A percentile compares a stretch with the other conserved stretches of the same genome.
Evolutionary conservation across 2,888 invertebrate genomes (phyloP).

Genomic region (Aelia acuminata): DNA sequence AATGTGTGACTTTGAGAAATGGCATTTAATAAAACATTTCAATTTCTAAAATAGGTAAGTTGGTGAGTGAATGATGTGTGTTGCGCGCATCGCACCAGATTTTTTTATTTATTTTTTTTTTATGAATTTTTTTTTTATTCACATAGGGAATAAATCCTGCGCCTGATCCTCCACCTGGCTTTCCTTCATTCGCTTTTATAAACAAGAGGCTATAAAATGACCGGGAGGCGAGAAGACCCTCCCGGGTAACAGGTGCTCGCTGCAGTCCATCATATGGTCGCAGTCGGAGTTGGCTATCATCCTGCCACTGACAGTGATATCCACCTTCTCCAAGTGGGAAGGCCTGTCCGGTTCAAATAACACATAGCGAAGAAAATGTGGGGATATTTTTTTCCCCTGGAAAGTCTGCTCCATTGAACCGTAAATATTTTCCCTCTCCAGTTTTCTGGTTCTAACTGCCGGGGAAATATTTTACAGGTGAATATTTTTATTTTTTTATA

Average conservation of each 20-base stretch:
- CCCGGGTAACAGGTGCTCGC: neutral
- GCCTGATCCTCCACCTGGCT: too few relatives aligned
- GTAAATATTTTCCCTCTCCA: neutral
- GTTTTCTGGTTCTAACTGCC: neutral
- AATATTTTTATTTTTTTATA: neutral
- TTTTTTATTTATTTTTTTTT: too few relatives aligned
- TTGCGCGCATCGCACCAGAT: too few relatives aligned
- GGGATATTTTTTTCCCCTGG: neutral
- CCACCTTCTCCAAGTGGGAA: neutral
- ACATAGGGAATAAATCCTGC: too few relatives aligned
- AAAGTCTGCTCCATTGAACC: neutral
- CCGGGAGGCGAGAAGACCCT: neutral
- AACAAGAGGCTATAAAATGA: neutral
- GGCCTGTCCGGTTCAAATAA: neutral
- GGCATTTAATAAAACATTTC: too few relatives aligned
- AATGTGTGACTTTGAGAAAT: too few relatives aligned
- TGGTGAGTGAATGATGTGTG: too few relatives aligned
- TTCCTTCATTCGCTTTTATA: neutral
- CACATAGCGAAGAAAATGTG: neutral
- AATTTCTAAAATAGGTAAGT: too few relatives aligned
- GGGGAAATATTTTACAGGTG: neutral
- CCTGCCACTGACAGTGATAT: constrained; percentile 16
- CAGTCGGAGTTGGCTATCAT: neutral
- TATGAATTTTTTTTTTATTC: too few relatives aligned
- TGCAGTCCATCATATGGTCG: constrained; percentile 14